Evolutionary conservation across 1,140 invertebrate species (phyloP).

Genomic region (Lethrus apterus): DNA sequence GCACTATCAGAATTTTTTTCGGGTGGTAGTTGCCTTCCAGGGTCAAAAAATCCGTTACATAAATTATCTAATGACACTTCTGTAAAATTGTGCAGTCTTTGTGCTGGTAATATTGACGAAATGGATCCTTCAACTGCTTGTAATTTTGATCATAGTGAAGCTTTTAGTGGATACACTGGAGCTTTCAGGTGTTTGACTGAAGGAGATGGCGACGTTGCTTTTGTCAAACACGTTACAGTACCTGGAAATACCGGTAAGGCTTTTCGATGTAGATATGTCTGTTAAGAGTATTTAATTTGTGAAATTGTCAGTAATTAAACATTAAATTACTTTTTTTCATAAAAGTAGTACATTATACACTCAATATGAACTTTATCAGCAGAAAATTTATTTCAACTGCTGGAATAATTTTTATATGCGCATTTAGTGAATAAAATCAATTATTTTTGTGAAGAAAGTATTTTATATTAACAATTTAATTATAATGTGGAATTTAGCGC

Average conservation of each 20-base stretch:
- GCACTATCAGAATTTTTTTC: slow-evolving; percentile 47
- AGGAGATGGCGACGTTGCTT: slow-evolving; percentile 56
- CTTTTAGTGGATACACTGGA: slow-evolving; percentile 44
- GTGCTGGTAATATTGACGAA: slow-evolving; percentile 38
- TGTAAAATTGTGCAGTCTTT: slow-evolving; percentile 41
- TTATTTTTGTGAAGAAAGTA: too few species aligned
- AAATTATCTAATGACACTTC: slow-evolving; percentile 20
- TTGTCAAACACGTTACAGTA: slow-evolving; percentile 52
- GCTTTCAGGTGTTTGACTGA: slow-evolving; percentile 60
- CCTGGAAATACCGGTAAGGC: slow-evolving; percentile 45
- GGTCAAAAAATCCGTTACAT: slow-evolving; percentile 31
- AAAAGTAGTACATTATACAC: too few species aligned
- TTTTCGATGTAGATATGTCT: neutral
- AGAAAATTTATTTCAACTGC: too few species aligned
- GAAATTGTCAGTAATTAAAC: too few species aligned
- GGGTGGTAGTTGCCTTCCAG: slow-evolving; percentile 41
- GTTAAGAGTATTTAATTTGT: too few species aligned
- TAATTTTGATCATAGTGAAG: slow-evolving; percentile 37
- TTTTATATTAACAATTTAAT: too few species aligned
- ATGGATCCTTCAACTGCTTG: slow-evolving; percentile 41
- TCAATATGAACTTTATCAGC: too few species aligned
- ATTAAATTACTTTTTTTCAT: too few species aligned
- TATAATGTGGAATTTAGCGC: too few species aligned
- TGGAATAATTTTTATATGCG: too few species aligned
- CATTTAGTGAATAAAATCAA: too few species aligned